Percentiles rank a stretch among this genome's conserved stretches.
phyloP scores from a whole-genome alignment of 2,113 vertebrate genomes.

The Hiodon tergisus region DNA sequence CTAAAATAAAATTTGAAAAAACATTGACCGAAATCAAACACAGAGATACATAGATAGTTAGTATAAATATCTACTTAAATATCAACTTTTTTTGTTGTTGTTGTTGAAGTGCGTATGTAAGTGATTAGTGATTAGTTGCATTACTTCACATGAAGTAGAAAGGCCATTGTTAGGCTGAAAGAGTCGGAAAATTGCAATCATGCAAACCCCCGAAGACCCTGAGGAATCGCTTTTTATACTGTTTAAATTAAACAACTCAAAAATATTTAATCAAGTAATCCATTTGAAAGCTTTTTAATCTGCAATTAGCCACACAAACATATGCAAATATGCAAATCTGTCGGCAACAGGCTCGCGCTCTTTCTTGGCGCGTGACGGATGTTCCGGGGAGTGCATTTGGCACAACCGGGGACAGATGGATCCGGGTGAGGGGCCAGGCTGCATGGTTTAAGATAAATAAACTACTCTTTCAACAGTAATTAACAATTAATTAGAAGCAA shows the following conservation, averaged over 20 bases:
- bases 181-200: background rate
- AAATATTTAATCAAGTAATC: constrained; percentile 33
- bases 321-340: constrained; percentile 46
- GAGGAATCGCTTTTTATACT: constrained; percentile 13
- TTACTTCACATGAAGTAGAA: too few species aligned
- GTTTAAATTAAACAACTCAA: constrained; percentile 28
- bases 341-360: constrained; percentile 25
- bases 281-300: constrained; percentile 36
- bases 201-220: background rate
- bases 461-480: constrained; percentile 26
- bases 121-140: too few species aligned
- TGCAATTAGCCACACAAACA: constrained; percentile 45
- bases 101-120: background rate
- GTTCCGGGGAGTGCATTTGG: constrained; percentile 22
- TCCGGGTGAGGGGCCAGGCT: constrained; percentile 27
- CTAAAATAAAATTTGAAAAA: too few species aligned
- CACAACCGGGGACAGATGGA: constrained; percentile 32
- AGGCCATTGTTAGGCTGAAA: background rate
- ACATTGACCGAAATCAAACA: too few species aligned
- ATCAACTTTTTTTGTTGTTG: background rate
- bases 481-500: constrained; percentile 25
- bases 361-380: constrained; percentile 29
- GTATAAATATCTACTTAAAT: too few species aligned
- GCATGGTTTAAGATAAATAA: constrained; percentile 39
- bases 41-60: too few species aligned